Evolutionary conservation across 2,888 invertebrate genomes (phyloP).

Genomic region (Choreutis nemorana): DNA sequence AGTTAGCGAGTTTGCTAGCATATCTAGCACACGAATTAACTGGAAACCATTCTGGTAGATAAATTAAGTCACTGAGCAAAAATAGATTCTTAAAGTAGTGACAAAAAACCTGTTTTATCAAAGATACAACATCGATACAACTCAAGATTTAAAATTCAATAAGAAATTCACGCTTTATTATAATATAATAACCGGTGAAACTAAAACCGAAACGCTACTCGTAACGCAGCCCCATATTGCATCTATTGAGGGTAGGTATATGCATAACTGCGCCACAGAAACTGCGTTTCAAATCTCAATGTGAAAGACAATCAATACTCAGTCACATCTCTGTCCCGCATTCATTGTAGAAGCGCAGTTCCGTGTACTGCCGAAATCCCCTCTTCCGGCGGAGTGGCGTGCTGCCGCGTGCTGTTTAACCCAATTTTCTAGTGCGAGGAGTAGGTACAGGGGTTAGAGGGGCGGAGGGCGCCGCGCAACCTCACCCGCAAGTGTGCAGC

Average conservation of each 20-base stretch:
- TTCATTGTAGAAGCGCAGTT: slow-evolving; percentile 56
- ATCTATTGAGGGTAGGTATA: too few species aligned
- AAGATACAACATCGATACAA: too few species aligned
- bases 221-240: too few species aligned
- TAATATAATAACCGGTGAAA: too few species aligned
- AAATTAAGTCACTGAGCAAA: too few species aligned
- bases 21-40: too few species aligned
- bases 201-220: too few species aligned
- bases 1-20: slow-evolving; percentile 54
- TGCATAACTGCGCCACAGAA: slow-evolving; percentile 21
- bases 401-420: slow-evolving; percentile 60
- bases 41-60: not conserved
- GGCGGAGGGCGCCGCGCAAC: slow-evolving; percentile 34
- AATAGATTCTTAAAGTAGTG: too few species aligned
- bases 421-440: slow-evolving; percentile 60
- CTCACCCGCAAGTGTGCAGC: slow-evolving; percentile 54
- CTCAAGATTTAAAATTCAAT: too few species aligned
- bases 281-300: slow-evolving; percentile 36
- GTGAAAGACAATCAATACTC: slow-evolving; percentile 58
- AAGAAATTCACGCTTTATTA: too few species aligned
- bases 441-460: slow-evolving; percentile 35
- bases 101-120: too few species aligned
- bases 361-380: slow-evolving; percentile 52
- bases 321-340: slow-evolving; percentile 58
- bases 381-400: slow-evolving; percentile 54